Conservation (phyloP, 2,888 invertebrate species). For the Pammene aurita region DNA sequence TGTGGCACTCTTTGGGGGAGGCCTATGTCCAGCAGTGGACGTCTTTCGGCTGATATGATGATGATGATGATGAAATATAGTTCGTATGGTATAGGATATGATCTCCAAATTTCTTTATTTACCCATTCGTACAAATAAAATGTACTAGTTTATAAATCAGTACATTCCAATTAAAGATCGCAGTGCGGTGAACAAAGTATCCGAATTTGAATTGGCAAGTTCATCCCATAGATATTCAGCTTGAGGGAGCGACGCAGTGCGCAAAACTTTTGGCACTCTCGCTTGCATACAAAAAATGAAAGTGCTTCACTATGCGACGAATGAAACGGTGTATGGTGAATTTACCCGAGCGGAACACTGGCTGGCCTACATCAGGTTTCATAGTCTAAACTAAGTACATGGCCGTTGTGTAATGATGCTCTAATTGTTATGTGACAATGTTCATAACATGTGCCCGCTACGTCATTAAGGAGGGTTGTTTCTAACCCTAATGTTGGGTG, state of each 20-base stretch:
- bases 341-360: slow-evolving; percentile 55
- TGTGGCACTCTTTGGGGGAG: no score
- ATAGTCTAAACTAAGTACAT: slow-evolving; percentile 44
- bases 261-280: slow-evolving; percentile 82
- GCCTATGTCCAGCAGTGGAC: no score
- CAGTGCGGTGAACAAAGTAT: slow-evolving; percentile 68
- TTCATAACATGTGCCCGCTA: slow-evolving; percentile 5
- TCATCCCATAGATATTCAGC: slow-evolving; percentile 74
- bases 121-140: neutral
- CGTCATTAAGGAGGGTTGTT: slow-evolving; percentile 8
- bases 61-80: no score
- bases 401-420: slow-evolving; percentile 38
- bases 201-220: slow-evolving; percentile 78
- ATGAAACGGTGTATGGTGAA: slow-evolving; percentile 69
- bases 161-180: slow-evolving; percentile 52
- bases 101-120: no score
- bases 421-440: slow-evolving; percentile 16
- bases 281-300: slow-evolving; percentile 80
- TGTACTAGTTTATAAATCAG: neutral
- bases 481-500: neutral
- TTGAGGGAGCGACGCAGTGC: slow-evolving; percentile 73
- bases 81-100: no score
- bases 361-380: slow-evolving; percentile 50
- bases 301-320: slow-evolving; percentile 56
- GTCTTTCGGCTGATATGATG: no score